Evolutionary conservation across 2,797 vertebrate species (phyloP).

Genomic region (Pygocentrus nattereri): DNA sequence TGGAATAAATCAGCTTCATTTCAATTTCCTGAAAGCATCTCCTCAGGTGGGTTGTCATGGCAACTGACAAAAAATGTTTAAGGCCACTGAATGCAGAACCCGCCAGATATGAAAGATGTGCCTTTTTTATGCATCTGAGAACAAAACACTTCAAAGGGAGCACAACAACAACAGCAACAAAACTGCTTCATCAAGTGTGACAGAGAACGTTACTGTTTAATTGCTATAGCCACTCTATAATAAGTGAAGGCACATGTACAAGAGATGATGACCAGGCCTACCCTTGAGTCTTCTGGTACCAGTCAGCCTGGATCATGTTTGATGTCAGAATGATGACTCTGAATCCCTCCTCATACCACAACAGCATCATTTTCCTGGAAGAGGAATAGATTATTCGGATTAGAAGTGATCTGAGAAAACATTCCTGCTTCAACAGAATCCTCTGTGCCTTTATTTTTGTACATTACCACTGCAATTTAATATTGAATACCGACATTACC

Average conservation of each 20-base stretch:
- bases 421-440: not conserved
- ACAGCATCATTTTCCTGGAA: constrained; percentile 95
- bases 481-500: not conserved
- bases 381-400: not conserved
- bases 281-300: constrained; percentile 99
- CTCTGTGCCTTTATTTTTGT: not conserved
- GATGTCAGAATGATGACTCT: constrained; percentile 94
- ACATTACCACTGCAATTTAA: not conserved
- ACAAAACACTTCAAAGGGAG: constrained; percentile 29
- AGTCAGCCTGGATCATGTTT: constrained; percentile 94
- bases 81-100: constrained; percentile 14
- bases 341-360: constrained; percentile 95
- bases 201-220: not conserved
- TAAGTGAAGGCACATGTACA: not conserved
- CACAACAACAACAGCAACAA: not conserved
- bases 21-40: constrained; percentile 54
- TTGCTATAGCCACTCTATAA: not conserved
- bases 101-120: constrained; percentile 42
- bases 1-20: constrained; percentile 54
- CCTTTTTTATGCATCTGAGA: constrained; percentile 28
- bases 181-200: not conserved
- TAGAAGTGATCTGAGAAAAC: not conserved
- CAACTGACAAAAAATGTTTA: constrained; percentile 53
- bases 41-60: constrained; percentile 58
- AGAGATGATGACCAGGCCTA: constrained; percentile 64